These are phyloP conservation scores for Drosophila pallidifrons DNA, from an alignment of 1,140 invertebrate genomes.

Conservation along the genomic window DNA sequence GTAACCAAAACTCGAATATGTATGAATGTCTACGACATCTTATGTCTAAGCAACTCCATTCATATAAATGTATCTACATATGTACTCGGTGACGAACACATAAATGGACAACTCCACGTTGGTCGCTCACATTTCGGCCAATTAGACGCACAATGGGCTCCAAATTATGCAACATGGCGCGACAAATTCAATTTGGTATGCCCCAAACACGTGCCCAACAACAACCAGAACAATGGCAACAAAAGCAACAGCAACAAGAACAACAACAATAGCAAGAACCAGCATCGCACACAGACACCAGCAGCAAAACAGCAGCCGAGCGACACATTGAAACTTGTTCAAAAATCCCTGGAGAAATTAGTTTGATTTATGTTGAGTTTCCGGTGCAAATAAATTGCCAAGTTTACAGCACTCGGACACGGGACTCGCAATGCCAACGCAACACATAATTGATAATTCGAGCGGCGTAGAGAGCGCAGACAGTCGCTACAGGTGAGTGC, in stretches of 20 bases:
- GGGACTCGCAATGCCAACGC: constrained; percentile 63
- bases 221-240: constrained; percentile 42
- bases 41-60: not conserved
- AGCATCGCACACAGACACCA: constrained; percentile 12
- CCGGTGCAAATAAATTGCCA: constrained; percentile 83
- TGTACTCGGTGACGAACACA: not conserved
- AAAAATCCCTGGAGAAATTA: constrained; percentile 83
- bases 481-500: not conserved
- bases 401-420: constrained; percentile 73
- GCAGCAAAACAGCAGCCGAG: constrained; percentile 26
- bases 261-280: constrained; percentile 17
- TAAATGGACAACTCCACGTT: constrained; percentile 42
- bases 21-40: no score
- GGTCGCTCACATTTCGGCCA: constrained; percentile 56
- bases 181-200: constrained; percentile 81
- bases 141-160: constrained; percentile 76
- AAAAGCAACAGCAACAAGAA: constrained; percentile 28
- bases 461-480: constrained; percentile 52
- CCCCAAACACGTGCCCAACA: constrained; percentile 52
- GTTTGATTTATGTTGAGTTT: constrained; percentile 84
- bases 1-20: not conserved
- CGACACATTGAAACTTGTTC: constrained; percentile 75
- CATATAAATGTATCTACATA: constrained; percentile 1
- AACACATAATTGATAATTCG: constrained; percentile 83
- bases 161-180: constrained; percentile 79